phyloP scores from a whole-genome alignment of 2,113 vertebrate species.

The Apteryx owenii region DNA sequence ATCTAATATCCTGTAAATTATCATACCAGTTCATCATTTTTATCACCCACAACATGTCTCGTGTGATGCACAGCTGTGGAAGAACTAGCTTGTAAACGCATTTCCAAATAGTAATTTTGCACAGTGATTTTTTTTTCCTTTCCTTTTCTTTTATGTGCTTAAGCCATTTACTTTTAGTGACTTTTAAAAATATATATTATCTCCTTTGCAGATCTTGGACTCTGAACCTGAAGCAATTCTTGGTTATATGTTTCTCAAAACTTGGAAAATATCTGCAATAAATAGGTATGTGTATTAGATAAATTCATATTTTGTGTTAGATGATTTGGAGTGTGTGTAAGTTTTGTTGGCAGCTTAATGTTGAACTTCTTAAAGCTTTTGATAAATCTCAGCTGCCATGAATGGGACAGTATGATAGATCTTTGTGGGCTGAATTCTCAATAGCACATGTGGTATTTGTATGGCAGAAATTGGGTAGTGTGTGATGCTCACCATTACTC shows the following conservation, averaged over 20 bases:
- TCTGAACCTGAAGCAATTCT: neutral
- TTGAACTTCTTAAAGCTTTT: neutral
- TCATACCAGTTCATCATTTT: neutral
- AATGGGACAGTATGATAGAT: neutral
- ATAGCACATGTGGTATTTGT: neutral
- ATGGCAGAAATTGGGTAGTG: neutral
- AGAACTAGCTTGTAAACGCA: neutral
- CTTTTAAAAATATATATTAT: neutral
- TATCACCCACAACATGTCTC: neutral
- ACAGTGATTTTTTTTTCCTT: neutral
- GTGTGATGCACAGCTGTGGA: neutral
- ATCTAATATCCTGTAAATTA: neutral
- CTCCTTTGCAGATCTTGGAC: slow-evolving; percentile 31
- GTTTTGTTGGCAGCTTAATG: slow-evolving; percentile 22
- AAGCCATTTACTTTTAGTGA: neutral
- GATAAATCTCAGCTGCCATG: neutral
- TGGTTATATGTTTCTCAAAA: neutral
- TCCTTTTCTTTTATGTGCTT: neutral
- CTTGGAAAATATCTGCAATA: neutral
- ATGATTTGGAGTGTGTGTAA: neutral
- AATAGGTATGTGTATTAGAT: neutral
- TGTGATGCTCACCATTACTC: neutral
- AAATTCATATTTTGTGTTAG: neutral
- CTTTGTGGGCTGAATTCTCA: neutral
- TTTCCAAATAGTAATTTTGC: neutral